phyloP scores from a whole-genome alignment of 2,113 vertebrate genomes.

The Callaeas wilsoni region DNA sequence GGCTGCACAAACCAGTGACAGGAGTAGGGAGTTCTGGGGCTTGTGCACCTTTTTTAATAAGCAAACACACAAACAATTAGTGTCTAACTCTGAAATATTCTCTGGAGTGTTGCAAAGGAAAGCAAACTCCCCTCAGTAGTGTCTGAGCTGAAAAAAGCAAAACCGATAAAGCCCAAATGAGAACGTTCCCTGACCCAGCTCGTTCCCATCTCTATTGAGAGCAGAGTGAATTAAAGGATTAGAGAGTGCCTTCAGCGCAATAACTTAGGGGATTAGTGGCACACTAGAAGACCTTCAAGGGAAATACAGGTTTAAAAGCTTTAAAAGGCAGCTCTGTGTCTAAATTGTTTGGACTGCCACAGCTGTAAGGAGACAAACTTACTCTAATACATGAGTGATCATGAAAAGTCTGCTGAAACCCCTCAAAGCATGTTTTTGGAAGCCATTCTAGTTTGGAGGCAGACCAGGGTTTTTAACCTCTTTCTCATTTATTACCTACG shows the following conservation, averaged over 20 bases:
- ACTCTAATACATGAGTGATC: background rate
- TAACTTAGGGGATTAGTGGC: conserved; percentile 54
- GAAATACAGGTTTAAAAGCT: conserved; percentile 61
- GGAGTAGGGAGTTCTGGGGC: background rate
- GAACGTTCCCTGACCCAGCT: background rate
- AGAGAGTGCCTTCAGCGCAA: conserved; percentile 51
- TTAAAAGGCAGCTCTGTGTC: conserved; percentile 60
- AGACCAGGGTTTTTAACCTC: conserved; percentile 13
- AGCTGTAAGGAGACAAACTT: conserved; percentile 42
- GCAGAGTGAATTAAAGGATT: conserved; percentile 56
- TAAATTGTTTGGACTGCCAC: conserved; percentile 52
- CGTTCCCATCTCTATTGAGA: background rate
- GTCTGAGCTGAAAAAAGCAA: background rate
- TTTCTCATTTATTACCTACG: conserved; percentile 5
- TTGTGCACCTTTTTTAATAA: background rate
- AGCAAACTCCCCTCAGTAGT: background rate
- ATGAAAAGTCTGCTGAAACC: conserved; percentile 7
- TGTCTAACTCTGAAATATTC: background rate
- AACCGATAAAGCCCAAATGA: background rate
- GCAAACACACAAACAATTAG: background rate
- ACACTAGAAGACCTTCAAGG: conserved; percentile 41
- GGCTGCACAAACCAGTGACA: background rate
- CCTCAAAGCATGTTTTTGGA: conserved; percentile 4
- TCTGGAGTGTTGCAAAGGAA: background rate
- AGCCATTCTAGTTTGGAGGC: background rate